Percentiles rank a stretch among this genome's conserved stretches.
phyloP scores from a whole-genome alignment of 2,797 vertebrate species.

The Mallotus villosus region DNA sequence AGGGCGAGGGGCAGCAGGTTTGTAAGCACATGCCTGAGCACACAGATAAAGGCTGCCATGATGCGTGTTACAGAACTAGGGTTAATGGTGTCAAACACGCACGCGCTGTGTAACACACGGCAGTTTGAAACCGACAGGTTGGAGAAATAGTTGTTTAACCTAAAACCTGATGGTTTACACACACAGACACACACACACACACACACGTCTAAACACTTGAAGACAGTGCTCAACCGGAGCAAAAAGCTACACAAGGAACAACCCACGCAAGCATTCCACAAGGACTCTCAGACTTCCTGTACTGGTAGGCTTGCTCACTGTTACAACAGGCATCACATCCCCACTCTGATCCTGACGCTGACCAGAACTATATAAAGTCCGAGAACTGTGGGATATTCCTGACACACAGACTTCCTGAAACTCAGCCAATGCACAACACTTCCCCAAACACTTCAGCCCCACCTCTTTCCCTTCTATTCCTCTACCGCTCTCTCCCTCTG shows the following conservation, averaged over 20 bases:
- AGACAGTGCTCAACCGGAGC: not conserved
- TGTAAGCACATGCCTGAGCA: not conserved
- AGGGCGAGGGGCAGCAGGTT: not conserved
- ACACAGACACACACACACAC: not conserved
- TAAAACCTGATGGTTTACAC: not conserved
- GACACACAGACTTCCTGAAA: constrained; percentile 21
- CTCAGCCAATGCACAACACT: too few species aligned
- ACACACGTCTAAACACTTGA: not conserved
- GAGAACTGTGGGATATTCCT: constrained; percentile 10
- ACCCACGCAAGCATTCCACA: not conserved
- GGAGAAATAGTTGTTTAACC: too few species aligned
- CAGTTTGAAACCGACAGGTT: too few species aligned
- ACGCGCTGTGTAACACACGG: not conserved
- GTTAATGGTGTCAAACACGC: not conserved
- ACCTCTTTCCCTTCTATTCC: not conserved
- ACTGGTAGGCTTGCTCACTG: not conserved
- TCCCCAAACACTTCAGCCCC: too few species aligned
- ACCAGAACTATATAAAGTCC: not conserved
- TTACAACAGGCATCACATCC: not conserved
- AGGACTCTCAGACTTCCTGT: not conserved
- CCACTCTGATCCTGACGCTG: not conserved
- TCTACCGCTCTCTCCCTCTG: not conserved
- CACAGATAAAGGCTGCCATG: not conserved
- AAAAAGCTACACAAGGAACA: not conserved
- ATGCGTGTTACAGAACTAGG: not conserved